These are phyloP conservation scores for Adoxophyes honmai DNA, from an alignment of 1,140 invertebrate species.

Conservation along the genomic window DNA sequence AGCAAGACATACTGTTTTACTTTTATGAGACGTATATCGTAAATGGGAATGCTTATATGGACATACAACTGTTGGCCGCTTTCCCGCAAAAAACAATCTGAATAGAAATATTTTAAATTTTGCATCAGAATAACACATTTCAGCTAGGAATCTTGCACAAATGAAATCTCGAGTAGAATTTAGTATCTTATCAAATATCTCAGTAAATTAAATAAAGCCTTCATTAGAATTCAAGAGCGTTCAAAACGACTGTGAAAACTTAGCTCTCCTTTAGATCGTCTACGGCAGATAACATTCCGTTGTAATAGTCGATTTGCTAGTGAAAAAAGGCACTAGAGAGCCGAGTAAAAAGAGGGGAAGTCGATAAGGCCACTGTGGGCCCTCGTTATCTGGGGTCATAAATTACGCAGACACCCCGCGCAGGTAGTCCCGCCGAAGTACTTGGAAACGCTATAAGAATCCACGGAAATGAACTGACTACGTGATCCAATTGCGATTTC, in stretches of 20 bases:
- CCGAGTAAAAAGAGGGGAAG: slow-evolving; percentile 55
- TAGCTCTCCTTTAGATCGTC: slow-evolving; percentile 36
- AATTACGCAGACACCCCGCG: slow-evolving; percentile 68
- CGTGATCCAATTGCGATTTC: slow-evolving; percentile 74
- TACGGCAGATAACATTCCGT: slow-evolving; percentile 49
- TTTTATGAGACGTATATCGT: too few relatives aligned
- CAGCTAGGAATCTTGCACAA: too few relatives aligned
- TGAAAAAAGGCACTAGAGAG: slow-evolving; percentile 58
- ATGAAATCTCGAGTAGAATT: too few relatives aligned
- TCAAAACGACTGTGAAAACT: slow-evolving; percentile 28
- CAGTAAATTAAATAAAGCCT: background rate
- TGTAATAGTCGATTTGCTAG: slow-evolving; percentile 66
- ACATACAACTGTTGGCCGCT: too few relatives aligned
- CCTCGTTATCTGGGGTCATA: slow-evolving; percentile 72
- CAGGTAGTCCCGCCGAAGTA: slow-evolving; percentile 53
- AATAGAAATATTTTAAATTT: too few relatives aligned
- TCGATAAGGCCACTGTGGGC: slow-evolving; percentile 68
- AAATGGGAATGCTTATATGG: too few relatives aligned
- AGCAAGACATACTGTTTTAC: too few relatives aligned
- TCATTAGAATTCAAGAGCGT: slow-evolving; percentile 1
- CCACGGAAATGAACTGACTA: slow-evolving; percentile 65
- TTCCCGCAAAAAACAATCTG: too few relatives aligned
- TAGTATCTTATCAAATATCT: too few relatives aligned
- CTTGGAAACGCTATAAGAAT: slow-evolving; percentile 56
- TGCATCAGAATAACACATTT: too few relatives aligned